Percentiles rank a stretch among this genome's conserved stretches.
phyloP scores from a whole-genome alignment of 2,797 vertebrate genomes.

The Phoxinus dragarum region DNA sequence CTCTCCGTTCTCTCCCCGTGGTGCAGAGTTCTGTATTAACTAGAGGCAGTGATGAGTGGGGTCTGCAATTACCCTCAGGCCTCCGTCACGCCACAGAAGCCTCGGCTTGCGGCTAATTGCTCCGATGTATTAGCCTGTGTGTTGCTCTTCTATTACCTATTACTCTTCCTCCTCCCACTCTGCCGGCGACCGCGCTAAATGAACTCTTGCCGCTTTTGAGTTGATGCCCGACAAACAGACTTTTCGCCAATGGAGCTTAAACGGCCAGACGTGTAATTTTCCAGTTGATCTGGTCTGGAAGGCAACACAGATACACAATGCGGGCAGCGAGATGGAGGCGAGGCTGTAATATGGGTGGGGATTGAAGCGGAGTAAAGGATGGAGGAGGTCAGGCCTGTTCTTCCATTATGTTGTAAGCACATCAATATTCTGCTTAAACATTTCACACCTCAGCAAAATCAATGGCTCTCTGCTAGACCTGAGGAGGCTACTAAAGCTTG shows the following conservation, averaged over 20 bases:
- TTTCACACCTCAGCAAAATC: constrained; percentile 55
- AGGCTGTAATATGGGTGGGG: constrained; percentile 5
- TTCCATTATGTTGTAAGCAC: constrained; percentile 16
- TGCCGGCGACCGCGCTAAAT: constrained; percentile 38
- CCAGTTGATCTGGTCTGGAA: constrained; percentile 71
- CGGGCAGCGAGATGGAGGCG: constrained; percentile 2
- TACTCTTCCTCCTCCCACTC: constrained; percentile 5
- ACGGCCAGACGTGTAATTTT: constrained; percentile 72
- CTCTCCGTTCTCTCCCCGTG: constrained; percentile 18
- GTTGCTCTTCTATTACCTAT: constrained; percentile 34
- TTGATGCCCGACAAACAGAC: constrained; percentile 45
- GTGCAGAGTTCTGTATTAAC: constrained; percentile 50
- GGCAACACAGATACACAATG: background rate
- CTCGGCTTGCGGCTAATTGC: constrained; percentile 52
- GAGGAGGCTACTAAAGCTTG: constrained; percentile 4
- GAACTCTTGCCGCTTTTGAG: constrained; percentile 51
- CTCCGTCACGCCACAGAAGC: constrained; percentile 48
- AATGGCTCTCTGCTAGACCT: constrained; percentile 27
- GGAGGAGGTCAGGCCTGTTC: constrained; percentile 33
- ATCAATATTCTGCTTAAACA: constrained; percentile 48
- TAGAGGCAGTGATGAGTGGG: constrained; percentile 58
- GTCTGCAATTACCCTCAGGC: constrained; percentile 58
- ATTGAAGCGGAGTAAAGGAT: constrained; percentile 21
- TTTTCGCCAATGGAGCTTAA: constrained; percentile 65
- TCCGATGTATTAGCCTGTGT: constrained; percentile 48